Base-by-base conservation (phyloP, 1,140 invertebrate species). In the Drosophila pseudoobscura region DNA sequence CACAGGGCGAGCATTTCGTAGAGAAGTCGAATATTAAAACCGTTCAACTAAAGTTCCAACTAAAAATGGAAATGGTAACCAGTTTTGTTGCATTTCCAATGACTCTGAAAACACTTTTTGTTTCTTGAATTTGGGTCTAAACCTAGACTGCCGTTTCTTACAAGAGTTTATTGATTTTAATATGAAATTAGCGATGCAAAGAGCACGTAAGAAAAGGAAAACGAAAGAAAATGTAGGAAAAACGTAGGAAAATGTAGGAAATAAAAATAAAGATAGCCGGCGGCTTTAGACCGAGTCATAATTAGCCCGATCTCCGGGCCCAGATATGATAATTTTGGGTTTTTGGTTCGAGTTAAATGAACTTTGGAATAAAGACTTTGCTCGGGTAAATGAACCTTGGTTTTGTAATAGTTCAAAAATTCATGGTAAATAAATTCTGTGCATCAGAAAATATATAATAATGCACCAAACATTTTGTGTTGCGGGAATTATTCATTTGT, bases 81-180 rank as follows among this genome's bases (percentile, higher is more conserved):
- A 75, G 71, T 75, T 75, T 13, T 65, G 59, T 26, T 75, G 70
- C 60, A 75, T 75, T 75, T 74, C 43, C 52, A 47, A 74, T 64
- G 70, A 57, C 26, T 17, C 35, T 41, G 11, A 7, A 56, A 55
- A 55, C 44, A 56, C 51, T 24, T 56, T 65, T 72, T n/a, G 41
- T 57, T 50, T 8, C 17, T 17, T 26, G n/a, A 20, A n/a, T 58
- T 60, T 54, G 61, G 59, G 47, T 55, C 53, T 51, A 54, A 55
- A 39, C 51, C 50, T 51, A 54, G 44, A 51, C 53, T 47, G 46
- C 44, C 57, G 46, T 54, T 60, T 60, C 31, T 56, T 58, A 54
- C 52, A 35, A 55, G 68, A 60, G 13, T 51, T 77, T 83, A 83
- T 82, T 75, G 79, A 82, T 82, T 83, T 78, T 62, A 75, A 68